These are phyloP conservation scores for Lepisosteus osseus DNA, from an alignment of 2,113 vertebrate species.

Conservation along the genomic window DNA sequence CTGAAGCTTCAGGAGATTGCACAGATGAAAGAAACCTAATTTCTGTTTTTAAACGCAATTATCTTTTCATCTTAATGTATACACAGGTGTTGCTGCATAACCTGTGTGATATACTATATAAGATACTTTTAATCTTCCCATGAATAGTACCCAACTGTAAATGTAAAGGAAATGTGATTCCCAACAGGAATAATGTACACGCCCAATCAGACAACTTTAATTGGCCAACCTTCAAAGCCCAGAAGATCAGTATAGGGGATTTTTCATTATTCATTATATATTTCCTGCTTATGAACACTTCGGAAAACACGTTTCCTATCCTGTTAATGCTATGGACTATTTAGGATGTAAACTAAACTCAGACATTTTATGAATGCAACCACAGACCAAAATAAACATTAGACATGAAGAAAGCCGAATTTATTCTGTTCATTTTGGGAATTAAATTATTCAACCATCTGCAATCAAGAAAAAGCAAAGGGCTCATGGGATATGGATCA, in stretches of 20 bases:
- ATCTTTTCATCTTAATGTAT: neutral
- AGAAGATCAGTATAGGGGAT: slow-evolving; percentile 21
- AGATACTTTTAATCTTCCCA: neutral
- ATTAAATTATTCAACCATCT: too few species aligned
- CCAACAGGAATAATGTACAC: neutral
- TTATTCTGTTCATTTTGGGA: too few species aligned
- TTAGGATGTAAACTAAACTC: too few species aligned
- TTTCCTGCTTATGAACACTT: too few species aligned
- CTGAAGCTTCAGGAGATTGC: neutral
- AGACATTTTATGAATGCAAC: too few species aligned
- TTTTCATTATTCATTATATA: slow-evolving; percentile 1
- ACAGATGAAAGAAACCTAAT: neutral
- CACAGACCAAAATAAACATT: too few species aligned
- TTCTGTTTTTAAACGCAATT: neutral
- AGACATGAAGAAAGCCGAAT: too few species aligned
- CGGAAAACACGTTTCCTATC: too few species aligned
- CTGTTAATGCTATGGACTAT: too few species aligned
- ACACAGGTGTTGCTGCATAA: neutral
- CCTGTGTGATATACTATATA: neutral
- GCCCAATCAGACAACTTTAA: neutral
- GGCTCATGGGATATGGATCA: too few species aligned
- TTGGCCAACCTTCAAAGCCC: neutral
- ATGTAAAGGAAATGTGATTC: neutral
- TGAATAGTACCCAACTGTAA: neutral
- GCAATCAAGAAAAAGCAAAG: too few species aligned